Conservation (phyloP, 2,888 invertebrate genomes). For the Didymodactylos carnosus region DNA sequence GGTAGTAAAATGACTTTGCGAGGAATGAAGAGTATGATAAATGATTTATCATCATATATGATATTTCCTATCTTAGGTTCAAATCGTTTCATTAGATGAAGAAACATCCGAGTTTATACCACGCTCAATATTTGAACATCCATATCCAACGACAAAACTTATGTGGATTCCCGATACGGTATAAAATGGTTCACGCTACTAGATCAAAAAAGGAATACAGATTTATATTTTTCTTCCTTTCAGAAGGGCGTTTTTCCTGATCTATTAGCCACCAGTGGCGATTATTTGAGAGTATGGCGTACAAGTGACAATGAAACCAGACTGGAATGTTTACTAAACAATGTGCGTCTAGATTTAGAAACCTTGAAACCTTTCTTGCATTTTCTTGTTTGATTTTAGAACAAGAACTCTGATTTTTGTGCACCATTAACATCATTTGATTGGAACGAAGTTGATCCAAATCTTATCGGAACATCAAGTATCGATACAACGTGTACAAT, state of each 20-base stretch:
- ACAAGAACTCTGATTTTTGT: conserved; percentile 97
- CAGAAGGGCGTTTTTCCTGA: conserved; percentile 68
- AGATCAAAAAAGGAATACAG: too few species aligned
- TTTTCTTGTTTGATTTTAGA: conserved; percentile 35
- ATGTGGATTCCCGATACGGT: conserved; percentile 99
- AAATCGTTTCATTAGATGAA: conserved; percentile 89
- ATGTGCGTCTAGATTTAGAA: conserved; percentile 37
- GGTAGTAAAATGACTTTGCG: conserved; percentile 30
- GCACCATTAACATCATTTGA: conserved; percentile 69
- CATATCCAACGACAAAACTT: conserved; percentile 95
- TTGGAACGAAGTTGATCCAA: conserved; percentile 42
- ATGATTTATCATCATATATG: not conserved
- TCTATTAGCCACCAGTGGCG: conserved; percentile 77
- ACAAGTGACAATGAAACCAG: conserved; percentile 68
- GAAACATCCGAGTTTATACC: conserved; percentile 92
- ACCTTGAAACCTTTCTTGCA: not conserved
- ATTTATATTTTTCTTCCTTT: conserved; percentile 15
- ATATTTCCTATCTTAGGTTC: conserved; percentile 29
- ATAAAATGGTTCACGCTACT: conserved; percentile 21
- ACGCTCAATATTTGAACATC: conserved; percentile 90
- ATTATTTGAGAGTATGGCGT: conserved; percentile 86
- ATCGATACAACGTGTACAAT: conserved; percentile 99
- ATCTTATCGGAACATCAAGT: conserved; percentile 86
- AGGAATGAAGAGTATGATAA: too few species aligned
- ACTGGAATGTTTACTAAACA: conserved; percentile 84